Base-by-base conservation (phyloP, 2,797 vertebrate genomes). In the Gephyroberyx darwinii region DNA sequence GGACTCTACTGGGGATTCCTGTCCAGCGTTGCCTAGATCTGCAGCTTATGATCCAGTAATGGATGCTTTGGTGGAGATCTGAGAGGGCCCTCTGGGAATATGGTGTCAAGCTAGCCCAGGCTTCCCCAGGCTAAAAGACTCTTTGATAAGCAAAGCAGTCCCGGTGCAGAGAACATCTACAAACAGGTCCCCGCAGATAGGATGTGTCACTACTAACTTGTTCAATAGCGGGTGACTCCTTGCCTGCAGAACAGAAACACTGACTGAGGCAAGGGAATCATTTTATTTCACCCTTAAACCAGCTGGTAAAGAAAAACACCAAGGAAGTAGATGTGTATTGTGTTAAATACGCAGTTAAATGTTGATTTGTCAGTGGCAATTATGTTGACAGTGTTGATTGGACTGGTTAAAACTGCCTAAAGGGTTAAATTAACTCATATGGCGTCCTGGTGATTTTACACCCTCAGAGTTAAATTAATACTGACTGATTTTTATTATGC, bases 121-220 rank as follows among this genome's bases (percentile, higher is more conserved):
- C 79, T 35, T 90, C 88, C 86, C 86, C 73, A 1, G 89, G 82
- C 90, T 86, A 86, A 89, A 87, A 82, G 77, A 41, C 65, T 67
- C 90, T 92, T 93, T 92, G 91, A 93, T 91, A 86, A 67, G 78
- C 84, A 91, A 91, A 90, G 83, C 57, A 74, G 87, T 47, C 55
- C 55, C 45, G 16, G 80, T 17, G 41, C 51, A 58, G 67, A 31
- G 75, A 67, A 81, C 85, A 85, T 31, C 41, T 45, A 85, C 74
- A 75, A 87, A 88, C 89, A 88, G 84, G 87, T 86, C 70, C 86
- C 80, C 20, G 73, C 86, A 85, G 74, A 87, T 81, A 30, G 81
- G 88, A 90, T 8, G 69, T 91, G 90, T 90, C 90, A 90, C 78
- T 69, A 43, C 79, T 78, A 85, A 86, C 90, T 89, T 87, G 86